Evolutionary conservation across 92 coral and sea anemone species (phyloP), one percentile per base, ranked within the genome.

Genomic region (Epizoanthus ramosus): DNA sequence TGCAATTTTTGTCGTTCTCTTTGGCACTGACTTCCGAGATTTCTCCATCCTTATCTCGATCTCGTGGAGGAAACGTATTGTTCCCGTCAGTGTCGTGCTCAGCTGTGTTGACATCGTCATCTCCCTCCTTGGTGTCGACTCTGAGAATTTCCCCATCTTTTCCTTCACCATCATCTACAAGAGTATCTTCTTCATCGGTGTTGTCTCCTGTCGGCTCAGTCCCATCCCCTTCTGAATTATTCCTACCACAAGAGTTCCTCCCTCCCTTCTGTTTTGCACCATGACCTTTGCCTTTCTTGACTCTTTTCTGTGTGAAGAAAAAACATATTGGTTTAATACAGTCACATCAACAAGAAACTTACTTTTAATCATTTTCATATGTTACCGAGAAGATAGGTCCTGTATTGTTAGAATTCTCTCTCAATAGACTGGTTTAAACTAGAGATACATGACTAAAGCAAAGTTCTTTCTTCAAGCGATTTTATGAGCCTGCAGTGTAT

Each of bases 111-210:
- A 17, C 52, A 39, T 66, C 74, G 24, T 47, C 57, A 17, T 83
- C 71, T 33, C 54, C 74, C 57, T 75, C 85, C 41, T 79, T 85
- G 69, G 68, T 81, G 31, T 75, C 84, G 33, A 70, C 73, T 3
- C 86, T 65, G 47, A 28, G 41, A 35, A 69, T 56, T 39, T 79
- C 85, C 22, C 84, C 57, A 59, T 45, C 80, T 13, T 83, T 74
- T 41, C 37, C 74, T 8, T 67, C 75, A 43, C 59, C 56, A 22
- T 28, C 91, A 45, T 69, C 70, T 21, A 12, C 56, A 22, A 43
- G 8, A 41, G 57, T 21, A 21, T 16, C 54, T 14, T 80, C 41
- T 37, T 54, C 47, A 50, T 45, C 75, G 52, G 41, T 75, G 53
- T 58, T 45, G 41, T 16, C 57, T 25, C 56, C 57, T 37, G 79